These are phyloP conservation scores for Mesorhabditis sp. DNA, from an alignment of 2,888 invertebrate genomes.

Conservation along the genomic window DNA sequence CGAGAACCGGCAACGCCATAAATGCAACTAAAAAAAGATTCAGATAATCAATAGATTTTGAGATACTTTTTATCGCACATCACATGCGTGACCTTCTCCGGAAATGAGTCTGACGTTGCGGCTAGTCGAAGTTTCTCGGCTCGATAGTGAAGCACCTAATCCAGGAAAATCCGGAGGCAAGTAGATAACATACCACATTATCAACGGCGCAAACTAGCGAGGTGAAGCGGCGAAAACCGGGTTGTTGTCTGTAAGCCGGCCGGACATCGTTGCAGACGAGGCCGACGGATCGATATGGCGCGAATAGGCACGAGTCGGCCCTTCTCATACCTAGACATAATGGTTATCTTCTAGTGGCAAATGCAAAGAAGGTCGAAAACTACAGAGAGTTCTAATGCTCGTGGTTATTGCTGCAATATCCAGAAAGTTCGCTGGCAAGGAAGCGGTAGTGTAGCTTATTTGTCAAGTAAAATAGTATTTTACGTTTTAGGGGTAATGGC, in stretches of 20 bases:
- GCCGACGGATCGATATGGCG: constrained; percentile 24
- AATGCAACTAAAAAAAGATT: constrained; percentile 19
- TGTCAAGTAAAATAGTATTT: too few relatives aligned
- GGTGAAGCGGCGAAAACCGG: constrained; percentile 14
- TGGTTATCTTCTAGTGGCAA: too few relatives aligned
- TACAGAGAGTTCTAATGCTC: too few relatives aligned
- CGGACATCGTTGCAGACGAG: constrained; percentile 19
- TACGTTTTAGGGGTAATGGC: too few relatives aligned
- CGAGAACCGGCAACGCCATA: constrained; percentile 26
- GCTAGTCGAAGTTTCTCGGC: constrained; percentile 22
- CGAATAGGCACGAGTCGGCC: constrained; percentile 26
- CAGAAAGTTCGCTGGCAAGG: too few relatives aligned
- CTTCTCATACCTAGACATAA: constrained; percentile 19
- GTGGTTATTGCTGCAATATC: too few relatives aligned
- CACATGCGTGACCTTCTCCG: constrained; percentile 14
- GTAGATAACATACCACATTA: constrained; percentile 13
- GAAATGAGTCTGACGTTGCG: constrained; percentile 24
- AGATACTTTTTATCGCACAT: neutral
- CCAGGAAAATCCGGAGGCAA: too few relatives aligned
- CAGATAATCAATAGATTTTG: neutral
- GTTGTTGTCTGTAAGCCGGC: neutral
- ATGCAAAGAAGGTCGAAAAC: too few relatives aligned
- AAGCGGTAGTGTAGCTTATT: too few relatives aligned
- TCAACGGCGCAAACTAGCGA: constrained; percentile 30
- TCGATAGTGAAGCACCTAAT: constrained; percentile 24